phyloP scores from a whole-genome alignment of 2,888 invertebrate species.

The Hermaeophaga mercurialis region DNA sequence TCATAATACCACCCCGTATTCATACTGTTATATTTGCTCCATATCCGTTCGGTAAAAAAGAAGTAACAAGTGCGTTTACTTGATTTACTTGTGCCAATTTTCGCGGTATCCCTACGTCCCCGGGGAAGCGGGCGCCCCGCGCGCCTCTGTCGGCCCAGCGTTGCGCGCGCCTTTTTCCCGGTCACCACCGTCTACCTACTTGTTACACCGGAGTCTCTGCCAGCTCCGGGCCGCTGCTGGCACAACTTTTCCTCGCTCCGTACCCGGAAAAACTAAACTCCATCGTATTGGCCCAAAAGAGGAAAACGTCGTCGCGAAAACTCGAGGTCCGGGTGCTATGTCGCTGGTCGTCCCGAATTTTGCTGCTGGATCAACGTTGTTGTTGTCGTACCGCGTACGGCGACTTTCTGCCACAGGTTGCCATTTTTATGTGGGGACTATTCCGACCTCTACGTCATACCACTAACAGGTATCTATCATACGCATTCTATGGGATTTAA shows the following conservation, averaged over 20 bases:
- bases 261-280: conserved; percentile 12
- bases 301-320: background rate
- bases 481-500: background rate
- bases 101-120: conserved; percentile 11
- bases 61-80: conserved; percentile 26
- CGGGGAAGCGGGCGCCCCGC: conserved; percentile 7
- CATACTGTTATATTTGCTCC: background rate
- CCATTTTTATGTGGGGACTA: conserved; percentile 24
- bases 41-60: conserved; percentile 17
- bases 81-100: conserved; percentile 24
- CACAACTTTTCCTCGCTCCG: conserved; percentile 45
- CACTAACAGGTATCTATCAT: conserved; percentile 24
- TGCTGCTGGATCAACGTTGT: conserved; percentile 24
- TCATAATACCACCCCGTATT: too few relatives aligned
- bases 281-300: conserved; percentile 7
- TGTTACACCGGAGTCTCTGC: conserved; percentile 56
- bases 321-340: conserved; percentile 38
- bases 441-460: conserved; percentile 16
- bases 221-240: conserved; percentile 54
- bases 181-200: conserved; percentile 55
- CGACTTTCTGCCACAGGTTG: conserved; percentile 35
- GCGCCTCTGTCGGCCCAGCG: conserved; percentile 21
- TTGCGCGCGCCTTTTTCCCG: conserved; percentile 53
- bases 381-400: conserved; percentile 21
- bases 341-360: conserved; percentile 27